Evolutionary conservation across 1,140 invertebrate species (phyloP), one percentile per base, ranked within the genome.

Genomic region (Papilio xuthus): DNA sequence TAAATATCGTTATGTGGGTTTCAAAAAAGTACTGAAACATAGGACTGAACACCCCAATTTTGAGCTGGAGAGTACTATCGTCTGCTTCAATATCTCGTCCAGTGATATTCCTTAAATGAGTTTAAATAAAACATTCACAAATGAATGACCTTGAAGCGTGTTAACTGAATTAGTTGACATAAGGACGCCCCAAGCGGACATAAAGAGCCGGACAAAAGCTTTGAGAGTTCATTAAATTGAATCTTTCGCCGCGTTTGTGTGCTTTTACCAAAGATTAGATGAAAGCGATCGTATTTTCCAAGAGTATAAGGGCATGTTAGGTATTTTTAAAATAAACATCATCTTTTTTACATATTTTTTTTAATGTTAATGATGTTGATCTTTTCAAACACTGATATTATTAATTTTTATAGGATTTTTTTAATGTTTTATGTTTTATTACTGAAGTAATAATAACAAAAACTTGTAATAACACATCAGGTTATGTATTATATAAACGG

Each of bases 191-290:
- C 12, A 26, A 3, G 20, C 23, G 56, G 0, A 26, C 56, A 60
- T 67, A 67, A 67, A 28, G 26, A 12, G 13, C 26, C 60, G 26
- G 60, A 67, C 60, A 67, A 67, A 67, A 32, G 60, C 60, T 67
- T 67, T 67, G 60, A 67, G 60, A 67, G 26, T 67, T 67, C 60
- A 67, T 67, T 67, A 67, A 67, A 67, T 67, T 67, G 26, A 63
- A 63, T 63, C 23, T 63, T 63, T 63, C 60, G 23, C 60, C 12
- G 10, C 26, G 28, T 63, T 63, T 63, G 23, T 60, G 56, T 60
- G 56, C 56, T 60, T 60, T 7, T 60, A 26, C 26, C 8, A 10
- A 60, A 12, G 56, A 23, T 60, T 26, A 12, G 18, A 53, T 53
- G 50, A 53, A 53, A 53, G 18, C 18, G 50, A 53, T 20, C 50